Conservation (phyloP, 2,888 invertebrate genomes). For the Microctonus aethiopoides region DNA sequence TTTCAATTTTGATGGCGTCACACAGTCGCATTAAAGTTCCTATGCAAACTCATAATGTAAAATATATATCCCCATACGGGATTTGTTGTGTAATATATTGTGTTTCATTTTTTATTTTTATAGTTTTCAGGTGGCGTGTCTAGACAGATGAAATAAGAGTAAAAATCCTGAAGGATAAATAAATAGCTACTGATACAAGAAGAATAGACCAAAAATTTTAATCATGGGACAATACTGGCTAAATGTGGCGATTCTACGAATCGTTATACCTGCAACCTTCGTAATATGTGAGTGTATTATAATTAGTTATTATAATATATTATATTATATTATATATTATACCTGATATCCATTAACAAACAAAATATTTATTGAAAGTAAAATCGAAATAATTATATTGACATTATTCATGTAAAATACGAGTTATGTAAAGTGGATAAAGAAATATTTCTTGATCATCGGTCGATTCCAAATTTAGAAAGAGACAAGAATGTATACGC, state of each 20-base stretch:
- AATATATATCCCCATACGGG: background rate
- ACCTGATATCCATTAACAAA: background rate
- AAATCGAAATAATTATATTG: too few species aligned
- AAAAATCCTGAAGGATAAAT: background rate
- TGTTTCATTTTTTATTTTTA: background rate
- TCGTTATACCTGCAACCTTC: conserved; percentile 69
- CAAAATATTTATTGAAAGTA: background rate
- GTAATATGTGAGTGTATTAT: conserved; percentile 69
- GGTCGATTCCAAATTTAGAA: conserved; percentile 3
- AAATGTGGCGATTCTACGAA: conserved; percentile 68
- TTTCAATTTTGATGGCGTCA: too few species aligned
- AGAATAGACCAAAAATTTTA: background rate
- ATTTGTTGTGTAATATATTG: background rate
- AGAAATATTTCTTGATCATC: background rate
- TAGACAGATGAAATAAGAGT: background rate
- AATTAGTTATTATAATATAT: too few species aligned
- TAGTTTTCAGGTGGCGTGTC: background rate
- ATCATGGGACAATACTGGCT: conserved; percentile 68
- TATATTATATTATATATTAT: too few species aligned
- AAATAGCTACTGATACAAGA: background rate
- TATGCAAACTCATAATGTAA: background rate
- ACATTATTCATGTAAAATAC: background rate
- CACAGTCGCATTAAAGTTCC: background rate
- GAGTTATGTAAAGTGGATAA: background rate
- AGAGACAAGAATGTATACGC: background rate